phyloP scores from a whole-genome alignment of 1,140 invertebrate genomes.

The Drosophila ironensis region DNA sequence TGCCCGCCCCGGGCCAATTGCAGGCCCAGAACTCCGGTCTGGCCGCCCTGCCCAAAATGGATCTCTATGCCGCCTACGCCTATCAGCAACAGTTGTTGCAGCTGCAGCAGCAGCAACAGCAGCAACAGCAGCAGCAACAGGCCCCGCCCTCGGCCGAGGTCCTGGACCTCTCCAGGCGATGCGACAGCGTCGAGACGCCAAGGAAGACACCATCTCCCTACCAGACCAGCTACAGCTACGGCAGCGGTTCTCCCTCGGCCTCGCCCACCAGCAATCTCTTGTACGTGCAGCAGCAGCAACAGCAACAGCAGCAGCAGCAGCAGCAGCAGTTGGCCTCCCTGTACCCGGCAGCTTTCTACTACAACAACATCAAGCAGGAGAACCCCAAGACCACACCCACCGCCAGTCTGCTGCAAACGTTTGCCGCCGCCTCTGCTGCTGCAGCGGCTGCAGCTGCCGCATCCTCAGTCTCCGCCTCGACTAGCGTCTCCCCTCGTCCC shows the following conservation, averaged over 20 bases:
- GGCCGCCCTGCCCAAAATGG: slow-evolving; percentile 58
- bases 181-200: slow-evolving; percentile 76
- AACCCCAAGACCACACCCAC: slow-evolving; percentile 37
- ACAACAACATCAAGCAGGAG: slow-evolving; percentile 66
- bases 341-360: slow-evolving; percentile 72
- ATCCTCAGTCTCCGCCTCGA: not conserved
- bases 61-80: slow-evolving; percentile 75
- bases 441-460: slow-evolving; percentile 16
- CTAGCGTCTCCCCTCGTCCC: slow-evolving; percentile 38
- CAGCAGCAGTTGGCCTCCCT: slow-evolving; percentile 52
- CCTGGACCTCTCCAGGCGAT: slow-evolving; percentile 78
- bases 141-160: slow-evolving; percentile 50
- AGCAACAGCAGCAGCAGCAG: slow-evolving; percentile 55
- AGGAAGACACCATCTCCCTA: slow-evolving; percentile 79
- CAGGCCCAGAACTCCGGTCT: slow-evolving; percentile 34
- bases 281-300: slow-evolving; percentile 49
- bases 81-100: slow-evolving; percentile 74
- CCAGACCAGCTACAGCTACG: slow-evolving; percentile 68
- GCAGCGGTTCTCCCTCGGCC: slow-evolving; percentile 57
- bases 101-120: slow-evolving; percentile 51
- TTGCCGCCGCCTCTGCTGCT: slow-evolving; percentile 24
- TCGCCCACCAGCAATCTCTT: slow-evolving; percentile 67
- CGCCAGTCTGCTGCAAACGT: slow-evolving; percentile 1
- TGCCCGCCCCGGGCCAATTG: slow-evolving; percentile 30
- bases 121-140: slow-evolving; percentile 14